A percentile compares a stretch with the other conserved stretches of the same genome.
Conservation (phyloP, 1,140 invertebrate genomes). For the Drosophila tani region DNA sequence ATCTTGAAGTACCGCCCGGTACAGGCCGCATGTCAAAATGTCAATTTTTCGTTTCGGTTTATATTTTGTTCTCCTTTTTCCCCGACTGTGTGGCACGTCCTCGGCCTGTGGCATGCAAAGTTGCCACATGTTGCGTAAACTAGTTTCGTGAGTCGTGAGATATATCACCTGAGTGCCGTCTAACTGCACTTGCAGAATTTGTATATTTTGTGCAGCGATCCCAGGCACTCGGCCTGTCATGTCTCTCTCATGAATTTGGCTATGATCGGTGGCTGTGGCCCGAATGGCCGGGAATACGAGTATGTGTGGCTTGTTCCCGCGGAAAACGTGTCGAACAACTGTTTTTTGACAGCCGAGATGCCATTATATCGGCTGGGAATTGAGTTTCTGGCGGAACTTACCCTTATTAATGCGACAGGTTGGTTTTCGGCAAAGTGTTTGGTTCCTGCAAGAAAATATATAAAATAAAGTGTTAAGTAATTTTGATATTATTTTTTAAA, state of each 20-base stretch:
- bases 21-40: slow-evolving; percentile 77
- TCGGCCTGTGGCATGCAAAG: slow-evolving; percentile 75
- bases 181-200: slow-evolving; percentile 44
- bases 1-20: slow-evolving; percentile 75
- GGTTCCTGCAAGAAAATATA: neutral
- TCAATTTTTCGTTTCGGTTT: slow-evolving; percentile 70
- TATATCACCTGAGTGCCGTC: slow-evolving; percentile 72
- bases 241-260: slow-evolving; percentile 25
- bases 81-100: slow-evolving; percentile 45
- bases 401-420: slow-evolving; percentile 13
- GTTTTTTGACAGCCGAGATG: slow-evolving; percentile 20
- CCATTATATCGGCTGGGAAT: slow-evolving; percentile 21
- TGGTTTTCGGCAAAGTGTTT: slow-evolving; percentile 1
- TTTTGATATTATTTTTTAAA: neutral
- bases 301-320: neutral
- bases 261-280: slow-evolving; percentile 31
- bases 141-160: slow-evolving; percentile 73
- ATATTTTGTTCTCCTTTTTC: slow-evolving; percentile 7
- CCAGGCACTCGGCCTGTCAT: slow-evolving; percentile 41
- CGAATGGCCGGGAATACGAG: slow-evolving; percentile 5
- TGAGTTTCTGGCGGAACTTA: slow-evolving; percentile 16
- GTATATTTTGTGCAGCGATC: slow-evolving; percentile 44
- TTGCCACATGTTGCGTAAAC: slow-evolving; percentile 83
- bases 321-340: slow-evolving; percentile 38
- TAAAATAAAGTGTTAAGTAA: neutral